These are phyloP conservation scores for Nycticorax nycticorax DNA, from an alignment of 2,113 vertebrate genomes.

Conservation along the genomic window DNA sequence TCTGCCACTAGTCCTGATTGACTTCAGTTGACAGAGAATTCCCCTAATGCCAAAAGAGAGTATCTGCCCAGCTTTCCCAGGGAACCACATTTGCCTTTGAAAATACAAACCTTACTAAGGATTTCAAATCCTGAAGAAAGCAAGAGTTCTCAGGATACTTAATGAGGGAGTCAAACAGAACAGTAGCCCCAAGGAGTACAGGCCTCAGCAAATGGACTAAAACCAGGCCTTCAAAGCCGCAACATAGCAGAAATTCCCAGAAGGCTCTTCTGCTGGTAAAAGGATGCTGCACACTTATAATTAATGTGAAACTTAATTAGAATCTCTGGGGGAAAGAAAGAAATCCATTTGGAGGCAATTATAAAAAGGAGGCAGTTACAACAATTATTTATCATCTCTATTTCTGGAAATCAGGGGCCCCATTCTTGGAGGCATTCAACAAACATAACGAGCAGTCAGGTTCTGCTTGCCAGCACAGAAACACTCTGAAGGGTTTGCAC, in stretches of 20 bases:
- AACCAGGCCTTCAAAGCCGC: not conserved
- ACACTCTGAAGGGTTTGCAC: not conserved
- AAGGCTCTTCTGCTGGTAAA: conserved; percentile 26
- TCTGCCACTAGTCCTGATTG: not conserved
- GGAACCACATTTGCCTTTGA: not conserved
- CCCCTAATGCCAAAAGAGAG: not conserved
- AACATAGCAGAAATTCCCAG: conserved; percentile 10
- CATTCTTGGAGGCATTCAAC: not conserved
- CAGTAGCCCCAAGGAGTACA: not conserved
- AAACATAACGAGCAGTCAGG: not conserved
- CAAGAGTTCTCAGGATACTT: not conserved
- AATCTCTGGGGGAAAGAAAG: not conserved
- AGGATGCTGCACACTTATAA: conserved; percentile 1
- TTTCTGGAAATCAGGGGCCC: not conserved
- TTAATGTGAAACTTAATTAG: conserved; percentile 40
- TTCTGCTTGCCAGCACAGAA: not conserved
- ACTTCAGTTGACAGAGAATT: not conserved
- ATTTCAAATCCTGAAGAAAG: not conserved
- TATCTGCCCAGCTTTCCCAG: not conserved
- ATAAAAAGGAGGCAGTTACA: conserved; percentile 5
- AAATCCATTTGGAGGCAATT: not conserved
- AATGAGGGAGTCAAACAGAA: not conserved
- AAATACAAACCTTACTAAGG: not conserved
- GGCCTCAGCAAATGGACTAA: not conserved
- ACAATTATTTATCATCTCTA: conserved; percentile 13